A percentile compares a stretch with the other conserved stretches of the same genome.
Evolutionary conservation across 2,797 vertebrate genomes (phyloP).

Genomic region (Emys orbicularis): DNA sequence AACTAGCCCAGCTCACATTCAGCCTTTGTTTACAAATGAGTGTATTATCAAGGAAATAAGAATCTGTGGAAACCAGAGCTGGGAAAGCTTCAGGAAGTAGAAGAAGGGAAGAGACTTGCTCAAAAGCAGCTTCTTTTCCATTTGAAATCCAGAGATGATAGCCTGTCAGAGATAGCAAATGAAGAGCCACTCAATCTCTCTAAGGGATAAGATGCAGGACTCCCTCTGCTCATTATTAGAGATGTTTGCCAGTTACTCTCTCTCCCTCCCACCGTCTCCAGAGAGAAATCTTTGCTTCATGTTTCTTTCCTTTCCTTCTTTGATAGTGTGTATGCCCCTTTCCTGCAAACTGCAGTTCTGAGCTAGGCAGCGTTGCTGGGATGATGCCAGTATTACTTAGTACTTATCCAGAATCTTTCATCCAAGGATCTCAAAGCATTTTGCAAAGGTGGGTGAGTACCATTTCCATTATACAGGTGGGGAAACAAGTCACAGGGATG

Average conservation of each 20-base stretch:
- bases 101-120: background rate
- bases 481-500: background rate
- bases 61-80: background rate
- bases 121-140: background rate
- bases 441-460: background rate
- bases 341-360: background rate
- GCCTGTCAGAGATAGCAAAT: background rate
- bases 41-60: background rate
- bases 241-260: constrained; percentile 13
- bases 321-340: background rate
- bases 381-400: background rate
- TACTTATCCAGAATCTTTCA: background rate
- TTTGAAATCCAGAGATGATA: background rate
- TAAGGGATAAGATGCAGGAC: background rate
- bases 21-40: background rate
- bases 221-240: constrained; percentile 31
- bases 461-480: background rate
- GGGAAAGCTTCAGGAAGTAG: background rate
- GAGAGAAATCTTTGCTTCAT: background rate
- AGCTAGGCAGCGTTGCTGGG: background rate
- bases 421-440: background rate
- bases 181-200: background rate
- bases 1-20: background rate
- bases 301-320: background rate
- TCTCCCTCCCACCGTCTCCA: background rate